Base-by-base conservation (phyloP, 2,113 vertebrate genomes). In the Ictidomys tridecemlineatus region DNA sequence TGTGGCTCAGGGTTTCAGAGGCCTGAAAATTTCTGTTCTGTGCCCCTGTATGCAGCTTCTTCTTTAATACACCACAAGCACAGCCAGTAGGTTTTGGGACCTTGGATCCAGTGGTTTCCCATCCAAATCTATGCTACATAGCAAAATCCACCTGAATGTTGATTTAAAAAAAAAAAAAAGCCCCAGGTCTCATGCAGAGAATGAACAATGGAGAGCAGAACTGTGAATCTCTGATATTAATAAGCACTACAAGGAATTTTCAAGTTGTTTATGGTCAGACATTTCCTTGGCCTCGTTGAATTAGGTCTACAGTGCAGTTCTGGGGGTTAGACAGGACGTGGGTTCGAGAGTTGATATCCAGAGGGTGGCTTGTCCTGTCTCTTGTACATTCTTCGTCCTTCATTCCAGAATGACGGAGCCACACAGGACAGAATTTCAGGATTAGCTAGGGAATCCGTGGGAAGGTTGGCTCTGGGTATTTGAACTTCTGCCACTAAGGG, bases 21-120 rank as follows among this genome's bases (percentile, higher is more conserved):
- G 8, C 24, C 61, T 63, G 8, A 45, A 45, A 45, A 13, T 8
- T 42, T 80, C 65, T 61, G 8, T 45, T 73, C 4, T 24, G 48
- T 39, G 11, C 7, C 3, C 9, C 45, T 22, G 12, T 4, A 22
- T 24, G 8, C 7, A 34, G 77, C 0, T 2, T 69, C 2, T 63
- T 51, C 26, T 11, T 86, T 51, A 61, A 7, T 39, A 8, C 12
- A 67, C 28, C 67, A 56, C 45, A 22, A 4, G 32, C 28, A 10
- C 1, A 77, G 4, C 3, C 22, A 12, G 10, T 4, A 65, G 26
- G 37, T 45, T 84, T 37, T 22, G 16, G 12, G 32, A 1, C 42
- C 28, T 87, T 34, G 83, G 82, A 69, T 53, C 28, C 51, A 83
- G 26, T 65, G 5, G 32, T 73, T 84, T 84, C 28, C 8, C 22